Evolutionary conservation across 37 sponge, comb jelly and placozoan genomes (phyloP), one percentile per base, ranked within the genome.

Genomic region (Spongilla lacustris): DNA sequence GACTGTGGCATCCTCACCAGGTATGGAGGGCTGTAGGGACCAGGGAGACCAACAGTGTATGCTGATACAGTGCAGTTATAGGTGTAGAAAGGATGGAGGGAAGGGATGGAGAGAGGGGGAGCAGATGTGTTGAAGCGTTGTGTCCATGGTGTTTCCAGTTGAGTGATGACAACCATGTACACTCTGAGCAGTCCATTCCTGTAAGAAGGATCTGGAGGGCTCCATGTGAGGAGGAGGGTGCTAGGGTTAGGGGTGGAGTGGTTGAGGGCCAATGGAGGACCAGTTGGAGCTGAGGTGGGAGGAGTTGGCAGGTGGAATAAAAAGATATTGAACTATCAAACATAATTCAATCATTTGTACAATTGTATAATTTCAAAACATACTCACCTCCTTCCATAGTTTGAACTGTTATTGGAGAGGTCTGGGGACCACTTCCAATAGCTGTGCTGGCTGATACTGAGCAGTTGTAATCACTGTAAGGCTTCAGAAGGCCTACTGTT

Each of bases 151-250:
- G 80, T 86, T 25, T 86, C 86, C 41, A 77, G 5, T 34, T 87
- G 77, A 50, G 77, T 67, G 11, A 88, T 35, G 29, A 24, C 28
- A 36, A 88, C 50, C 37, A 82, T 11, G 37, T 88, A 88, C 71
- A n/a, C 46, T 26, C 24, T 25, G 69, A 87, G 67, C 41, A 81
- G 33, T 21, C 88, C 88, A 75, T 87, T 87, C 28, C 37, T 30
- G 25, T 80, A 36, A 14, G 74, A 76, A 58, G 32, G n/a, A n/a
- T 76, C 69, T 67, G 76, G 82, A 22, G 81, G 81, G 34, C 50
- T 25, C 88, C 88, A 87, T 13, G 22, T 21, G 28, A 87, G 82
- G 10, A 19, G 23, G 0, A 87, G 68, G 17, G 71, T 77, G 22
- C 13, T 77, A 8, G 89, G 71, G 50, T 76, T 71, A 31, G 68